Percentiles rank a stretch among this genome's conserved stretches.
Conservation (phyloP, 2,888 invertebrate species). For the Aspidapion aeneum region DNA sequence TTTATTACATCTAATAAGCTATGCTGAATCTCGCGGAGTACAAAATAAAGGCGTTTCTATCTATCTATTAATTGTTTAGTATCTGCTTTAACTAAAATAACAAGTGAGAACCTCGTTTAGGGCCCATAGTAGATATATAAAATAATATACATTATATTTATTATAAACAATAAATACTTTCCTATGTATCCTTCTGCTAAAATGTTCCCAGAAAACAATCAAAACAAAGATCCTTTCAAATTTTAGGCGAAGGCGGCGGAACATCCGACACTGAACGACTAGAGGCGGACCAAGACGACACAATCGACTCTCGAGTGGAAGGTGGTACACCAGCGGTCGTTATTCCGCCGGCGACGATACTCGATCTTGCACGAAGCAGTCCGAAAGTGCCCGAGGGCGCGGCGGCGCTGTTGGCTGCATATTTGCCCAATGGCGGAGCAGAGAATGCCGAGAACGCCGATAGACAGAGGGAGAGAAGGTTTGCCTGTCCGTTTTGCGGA, state of each 20-base stretch:
- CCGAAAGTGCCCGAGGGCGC: conserved; percentile 38
- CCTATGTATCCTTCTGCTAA: too few relatives aligned
- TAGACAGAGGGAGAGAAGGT: conserved; percentile 68
- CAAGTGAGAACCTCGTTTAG: too few relatives aligned
- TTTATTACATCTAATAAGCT: too few relatives aligned
- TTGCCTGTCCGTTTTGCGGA: conserved; percentile 86
- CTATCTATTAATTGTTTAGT: too few relatives aligned
- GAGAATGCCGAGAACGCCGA: conserved; percentile 57
- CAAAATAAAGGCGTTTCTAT: too few relatives aligned
- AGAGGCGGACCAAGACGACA: conserved; percentile 61
- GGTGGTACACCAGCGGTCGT: conserved; percentile 48
- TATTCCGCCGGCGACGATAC: conserved; percentile 19
- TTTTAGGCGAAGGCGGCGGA: conserved; percentile 34
- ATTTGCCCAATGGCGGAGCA: conserved; percentile 53
- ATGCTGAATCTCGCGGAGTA: too few relatives aligned
- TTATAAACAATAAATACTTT: too few relatives aligned
- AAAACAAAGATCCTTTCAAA: too few relatives aligned
- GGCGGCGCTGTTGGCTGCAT: conserved; percentile 60
- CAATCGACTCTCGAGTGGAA: conserved; percentile 61
- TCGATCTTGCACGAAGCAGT: conserved; percentile 17
- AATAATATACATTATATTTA: too few relatives aligned
- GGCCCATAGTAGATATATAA: too few relatives aligned
- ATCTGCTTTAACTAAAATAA: too few relatives aligned
- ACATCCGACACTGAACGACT: conserved; percentile 42
- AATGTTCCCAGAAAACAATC: too few relatives aligned